Conservation (phyloP, 2,113 vertebrate species). For the Hucho hucho region DNA sequence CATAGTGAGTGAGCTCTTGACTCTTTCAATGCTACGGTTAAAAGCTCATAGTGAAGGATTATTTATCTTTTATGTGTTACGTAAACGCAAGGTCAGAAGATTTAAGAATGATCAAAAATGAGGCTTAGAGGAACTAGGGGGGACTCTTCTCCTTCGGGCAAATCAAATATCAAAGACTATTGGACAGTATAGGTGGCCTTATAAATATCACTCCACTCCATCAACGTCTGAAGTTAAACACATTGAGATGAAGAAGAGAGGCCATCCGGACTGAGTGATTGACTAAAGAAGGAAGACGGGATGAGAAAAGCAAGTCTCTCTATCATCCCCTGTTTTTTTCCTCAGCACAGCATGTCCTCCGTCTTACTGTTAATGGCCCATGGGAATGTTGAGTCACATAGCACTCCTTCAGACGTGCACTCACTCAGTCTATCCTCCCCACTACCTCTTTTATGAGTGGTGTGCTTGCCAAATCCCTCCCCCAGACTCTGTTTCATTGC, state of each 20-base stretch:
- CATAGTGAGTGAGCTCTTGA: neutral
- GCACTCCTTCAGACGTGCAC: slow-evolving; percentile 34
- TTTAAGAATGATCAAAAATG: slow-evolving; percentile 26
- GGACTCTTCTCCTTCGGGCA: slow-evolving; percentile 7
- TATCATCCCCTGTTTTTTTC: slow-evolving; percentile 9
- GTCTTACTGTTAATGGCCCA: slow-evolving; percentile 15
- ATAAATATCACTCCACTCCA: neutral
- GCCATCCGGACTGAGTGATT: slow-evolving; percentile 17
- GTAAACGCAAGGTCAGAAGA: slow-evolving; percentile 17
- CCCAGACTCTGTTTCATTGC: slow-evolving; percentile 23
- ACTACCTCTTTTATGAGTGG: slow-evolving; percentile 42
- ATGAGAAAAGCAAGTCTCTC: slow-evolving; percentile 31
- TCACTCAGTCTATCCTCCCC: slow-evolving; percentile 37
- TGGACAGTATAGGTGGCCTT: no score
- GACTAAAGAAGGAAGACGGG: slow-evolving; percentile 1
- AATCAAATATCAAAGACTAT: slow-evolving; percentile 1
- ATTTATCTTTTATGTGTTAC: slow-evolving; percentile 22
- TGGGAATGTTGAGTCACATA: slow-evolving; percentile 56
- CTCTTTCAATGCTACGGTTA: slow-evolving; percentile 5
- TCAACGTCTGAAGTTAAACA: slow-evolving; percentile 11
- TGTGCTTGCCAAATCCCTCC: slow-evolving; percentile 43
- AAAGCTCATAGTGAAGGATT: slow-evolving; percentile 28
- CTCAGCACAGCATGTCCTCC: slow-evolving; percentile 4
- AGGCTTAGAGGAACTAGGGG: slow-evolving; percentile 7
- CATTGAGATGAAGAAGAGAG: slow-evolving; percentile 3